These are phyloP conservation scores for Umimayanthus chanpuru DNA, from an alignment of 92 coral and sea anemone genomes.

Conservation along the genomic window DNA sequence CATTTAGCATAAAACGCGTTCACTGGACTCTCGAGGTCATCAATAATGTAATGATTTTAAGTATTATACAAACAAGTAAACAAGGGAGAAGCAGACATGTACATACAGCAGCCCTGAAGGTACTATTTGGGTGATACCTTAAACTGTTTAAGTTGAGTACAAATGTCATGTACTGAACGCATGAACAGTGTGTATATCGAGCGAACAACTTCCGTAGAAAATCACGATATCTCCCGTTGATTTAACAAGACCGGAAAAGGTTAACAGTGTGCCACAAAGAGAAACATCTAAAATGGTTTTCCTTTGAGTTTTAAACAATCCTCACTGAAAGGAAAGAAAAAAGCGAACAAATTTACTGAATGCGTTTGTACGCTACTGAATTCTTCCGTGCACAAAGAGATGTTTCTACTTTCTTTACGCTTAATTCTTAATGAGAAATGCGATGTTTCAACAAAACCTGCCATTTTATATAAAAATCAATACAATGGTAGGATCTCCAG, in stretches of 20 bases:
- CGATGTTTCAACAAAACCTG: conserved; percentile 30
- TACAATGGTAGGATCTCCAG: conserved; percentile 20
- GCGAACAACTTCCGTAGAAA: not conserved
- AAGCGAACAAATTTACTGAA: not conserved
- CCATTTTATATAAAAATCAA: conserved; percentile 20
- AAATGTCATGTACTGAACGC: not conserved
- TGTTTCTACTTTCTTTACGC: not conserved
- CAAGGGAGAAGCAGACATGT: not conserved
- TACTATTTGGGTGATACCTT: too few species aligned
- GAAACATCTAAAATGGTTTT: not conserved
- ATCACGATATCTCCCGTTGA: not conserved
- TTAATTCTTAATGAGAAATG: not conserved
- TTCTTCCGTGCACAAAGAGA: conserved; percentile 19
- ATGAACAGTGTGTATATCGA: not conserved
- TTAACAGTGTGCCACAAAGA: not conserved
- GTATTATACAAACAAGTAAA: conserved; percentile 24
- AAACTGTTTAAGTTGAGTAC: not conserved
- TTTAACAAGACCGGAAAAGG: not conserved
- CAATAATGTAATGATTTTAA: conserved; percentile 14
- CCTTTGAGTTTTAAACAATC: not conserved
- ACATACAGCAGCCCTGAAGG: not conserved
- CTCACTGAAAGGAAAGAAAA: not conserved
- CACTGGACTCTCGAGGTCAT: conserved; percentile 6
- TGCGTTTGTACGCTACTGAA: not conserved
- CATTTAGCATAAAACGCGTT: conserved; percentile 19